A percentile compares a stretch with the other conserved stretches of the same genome.
Conservation (phyloP, 1,140 invertebrate genomes). For the Drepana arcuata region DNA sequence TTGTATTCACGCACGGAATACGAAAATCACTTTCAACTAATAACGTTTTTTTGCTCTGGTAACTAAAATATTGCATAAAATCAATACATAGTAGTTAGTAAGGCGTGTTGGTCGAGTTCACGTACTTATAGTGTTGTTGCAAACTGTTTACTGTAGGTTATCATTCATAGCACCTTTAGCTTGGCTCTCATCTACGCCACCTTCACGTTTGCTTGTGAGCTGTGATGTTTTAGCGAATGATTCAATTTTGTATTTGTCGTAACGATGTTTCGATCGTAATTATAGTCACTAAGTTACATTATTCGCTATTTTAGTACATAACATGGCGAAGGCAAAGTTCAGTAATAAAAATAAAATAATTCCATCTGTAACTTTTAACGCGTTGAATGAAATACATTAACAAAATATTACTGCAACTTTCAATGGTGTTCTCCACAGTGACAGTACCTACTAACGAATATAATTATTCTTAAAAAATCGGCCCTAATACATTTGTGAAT, state of each 20-base stretch:
- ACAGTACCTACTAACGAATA: no score
- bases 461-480: no score
- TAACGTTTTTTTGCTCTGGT: conserved; percentile 28
- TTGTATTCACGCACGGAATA: conserved; percentile 54
- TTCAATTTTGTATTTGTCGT: conserved; percentile 28
- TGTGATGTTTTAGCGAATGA: conserved; percentile 57
- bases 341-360: no score
- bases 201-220: conserved; percentile 54
- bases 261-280: conserved; percentile 35
- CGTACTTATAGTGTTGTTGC: conserved; percentile 5
- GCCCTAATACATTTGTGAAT: conserved; percentile 17
- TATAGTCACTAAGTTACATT: conserved; percentile 39
- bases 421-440: neutral
- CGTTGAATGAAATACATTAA: no score
- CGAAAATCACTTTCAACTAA: conserved; percentile 69
- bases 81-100: no score
- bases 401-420: conserved; percentile 2
- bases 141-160: conserved; percentile 23
- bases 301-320: conserved; percentile 16
- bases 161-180: conserved; percentile 41
- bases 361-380: no score
- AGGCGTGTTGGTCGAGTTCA: no score
- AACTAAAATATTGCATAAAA: conserved; percentile 20
- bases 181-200: conserved; percentile 29
- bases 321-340: conserved; percentile 9